Conservation (phyloP, 2,113 vertebrate genomes). For the Oreochromis spilurus region DNA sequence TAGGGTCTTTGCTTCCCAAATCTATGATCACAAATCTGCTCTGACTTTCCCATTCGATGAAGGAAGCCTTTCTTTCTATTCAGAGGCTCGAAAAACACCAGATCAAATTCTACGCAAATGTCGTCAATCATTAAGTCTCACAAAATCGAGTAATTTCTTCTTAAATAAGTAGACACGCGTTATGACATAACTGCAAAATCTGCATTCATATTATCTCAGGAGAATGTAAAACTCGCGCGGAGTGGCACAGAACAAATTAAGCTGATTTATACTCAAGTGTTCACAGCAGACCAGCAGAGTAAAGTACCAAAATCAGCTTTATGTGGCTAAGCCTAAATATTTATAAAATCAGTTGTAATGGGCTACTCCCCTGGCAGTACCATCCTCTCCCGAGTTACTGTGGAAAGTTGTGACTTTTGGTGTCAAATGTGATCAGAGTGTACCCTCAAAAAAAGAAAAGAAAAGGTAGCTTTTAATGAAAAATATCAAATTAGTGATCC, state of each 20-base stretch:
- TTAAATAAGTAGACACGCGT: slow-evolving; percentile 60
- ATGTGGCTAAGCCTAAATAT: slow-evolving; percentile 80
- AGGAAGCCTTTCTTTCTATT: slow-evolving; percentile 41
- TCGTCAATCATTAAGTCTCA: slow-evolving; percentile 17
- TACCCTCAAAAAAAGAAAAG: neutral
- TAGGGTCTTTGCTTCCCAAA: slow-evolving; percentile 46
- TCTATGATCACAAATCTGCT: slow-evolving; percentile 50
- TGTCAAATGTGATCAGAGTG: neutral
- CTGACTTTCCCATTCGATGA: slow-evolving; percentile 72
- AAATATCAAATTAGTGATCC: neutral
- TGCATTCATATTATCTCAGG: slow-evolving; percentile 65
- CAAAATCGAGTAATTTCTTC: slow-evolving; percentile 52
- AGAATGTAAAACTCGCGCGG: slow-evolving; percentile 74
- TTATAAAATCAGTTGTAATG: slow-evolving; percentile 80
- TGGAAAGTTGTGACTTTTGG: slow-evolving; percentile 30
- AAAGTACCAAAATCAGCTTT: slow-evolving; percentile 87
- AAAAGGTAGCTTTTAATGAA: neutral
- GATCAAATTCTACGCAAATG: neutral
- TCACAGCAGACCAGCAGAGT: slow-evolving; percentile 80
- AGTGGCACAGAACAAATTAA: slow-evolving; percentile 83
- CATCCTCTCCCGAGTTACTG: slow-evolving; percentile 61
- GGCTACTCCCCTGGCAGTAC: slow-evolving; percentile 79
- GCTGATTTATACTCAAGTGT: slow-evolving; percentile 82
- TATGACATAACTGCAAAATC: slow-evolving; percentile 61
- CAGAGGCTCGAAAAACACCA: slow-evolving; percentile 45